Evolutionary conservation across 2,888 invertebrate species (phyloP), one percentile per base, ranked within the genome.

Genomic region (Siphlonurus alternatus): DNA sequence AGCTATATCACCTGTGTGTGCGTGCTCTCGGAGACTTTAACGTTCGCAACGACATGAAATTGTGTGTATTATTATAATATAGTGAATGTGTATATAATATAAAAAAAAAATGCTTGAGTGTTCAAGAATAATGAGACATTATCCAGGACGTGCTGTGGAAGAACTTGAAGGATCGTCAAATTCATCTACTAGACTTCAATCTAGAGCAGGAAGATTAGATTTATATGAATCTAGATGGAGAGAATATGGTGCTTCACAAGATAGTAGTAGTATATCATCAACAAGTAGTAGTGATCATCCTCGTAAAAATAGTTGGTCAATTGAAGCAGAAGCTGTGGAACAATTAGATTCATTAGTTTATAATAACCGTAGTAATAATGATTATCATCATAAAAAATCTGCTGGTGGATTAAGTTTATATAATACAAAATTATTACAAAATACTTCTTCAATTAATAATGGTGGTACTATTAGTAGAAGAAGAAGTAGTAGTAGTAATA

Each of bases 181-280:
- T 10, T 38, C 38, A 10, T 10, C 38, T 38, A 5, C 19, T 7
- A n/a, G 56, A 22, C n/a, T 56, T 25, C 60, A 64, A 51, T 53
- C 53, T 53, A 56, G 61, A 23, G 64, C 59, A 53, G 61, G 61
- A n/a, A 51, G 64, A 1, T 51, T 64, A 20, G 51, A 64, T 18
- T 53, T 59, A 2, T 64, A 64, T 59, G 64, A 64, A 59, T 59
- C 64, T 1, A 56, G 64, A 15, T 64, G 64, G 64, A 51, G 64
- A 24, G 64, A 64, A 51, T 64, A 59, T 59, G 54, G 51, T 10
- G 38, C 38, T 38, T 38, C 38, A 38, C 38, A 38, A 38, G 38
- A 38, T 38, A 38, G 38, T 38, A 38, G 38, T 38, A 38, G 38
- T 38, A 38, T 38, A 10, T 38, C 38, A 38, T 38, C 38, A 38